Evolutionary conservation across 2,113 vertebrate species (phyloP).

Genomic region (Pluvialis apricaria): DNA sequence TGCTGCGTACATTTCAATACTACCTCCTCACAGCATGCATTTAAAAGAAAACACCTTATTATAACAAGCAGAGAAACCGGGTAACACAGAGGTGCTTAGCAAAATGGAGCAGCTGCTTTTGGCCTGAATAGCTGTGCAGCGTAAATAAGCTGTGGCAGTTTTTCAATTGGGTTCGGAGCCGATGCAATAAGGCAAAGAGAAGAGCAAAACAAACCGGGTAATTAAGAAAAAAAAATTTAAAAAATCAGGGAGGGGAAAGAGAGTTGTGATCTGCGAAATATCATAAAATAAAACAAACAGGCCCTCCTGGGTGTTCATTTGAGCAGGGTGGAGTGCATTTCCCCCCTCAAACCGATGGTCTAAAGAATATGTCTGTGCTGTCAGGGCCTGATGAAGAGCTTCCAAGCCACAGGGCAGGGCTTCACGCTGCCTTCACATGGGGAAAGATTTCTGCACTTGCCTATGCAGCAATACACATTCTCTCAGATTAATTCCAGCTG

Average conservation of each 20-base stretch:
- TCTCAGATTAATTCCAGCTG: conserved; percentile 73
- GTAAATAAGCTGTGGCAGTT: neutral
- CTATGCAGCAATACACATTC: conserved; percentile 45
- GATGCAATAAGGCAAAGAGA: neutral
- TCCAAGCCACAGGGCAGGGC: conserved; percentile 72
- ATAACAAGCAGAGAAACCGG: neutral
- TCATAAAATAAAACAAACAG: neutral
- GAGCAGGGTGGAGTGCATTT: neutral
- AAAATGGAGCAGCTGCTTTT: conserved; percentile 37
- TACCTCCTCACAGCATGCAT: neutral
- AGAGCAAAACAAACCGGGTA: neutral
- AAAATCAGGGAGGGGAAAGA: neutral
- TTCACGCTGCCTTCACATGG: conserved; percentile 57
- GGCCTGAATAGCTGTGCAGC: neutral
- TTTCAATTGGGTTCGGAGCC: neutral
- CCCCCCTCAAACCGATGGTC: neutral
- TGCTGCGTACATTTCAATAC: neutral
- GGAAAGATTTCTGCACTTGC: conserved; percentile 56
- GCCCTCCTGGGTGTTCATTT: neutral
- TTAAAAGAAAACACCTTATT: conserved; percentile 37
- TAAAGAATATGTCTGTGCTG: conserved; percentile 58
- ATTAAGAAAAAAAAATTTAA: neutral
- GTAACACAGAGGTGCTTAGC: neutral
- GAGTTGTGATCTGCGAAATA: neutral
- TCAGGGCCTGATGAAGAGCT: conserved; percentile 55